These are phyloP conservation scores for Sebastes variabilis DNA, from an alignment of 2,797 vertebrate species.

Conservation along the genomic window DNA sequence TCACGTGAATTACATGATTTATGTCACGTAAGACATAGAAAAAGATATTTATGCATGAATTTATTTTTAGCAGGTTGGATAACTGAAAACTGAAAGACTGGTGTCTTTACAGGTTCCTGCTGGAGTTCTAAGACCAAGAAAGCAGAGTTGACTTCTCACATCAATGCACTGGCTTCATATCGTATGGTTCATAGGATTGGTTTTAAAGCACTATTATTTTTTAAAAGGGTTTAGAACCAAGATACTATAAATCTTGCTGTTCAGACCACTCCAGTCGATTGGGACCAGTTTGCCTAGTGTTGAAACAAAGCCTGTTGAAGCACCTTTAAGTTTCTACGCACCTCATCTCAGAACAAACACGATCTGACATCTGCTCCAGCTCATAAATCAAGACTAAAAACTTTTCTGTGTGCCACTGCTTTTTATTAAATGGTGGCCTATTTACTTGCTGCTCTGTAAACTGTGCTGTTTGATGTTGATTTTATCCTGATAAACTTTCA, in stretches of 20 bases:
- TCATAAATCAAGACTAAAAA: not conserved
- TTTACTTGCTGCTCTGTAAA: not conserved
- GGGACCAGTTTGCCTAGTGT: not conserved
- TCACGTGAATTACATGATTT: not conserved
- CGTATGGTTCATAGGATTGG: not conserved
- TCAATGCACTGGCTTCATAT: not conserved
- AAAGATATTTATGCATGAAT: not conserved
- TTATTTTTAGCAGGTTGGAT: not conserved
- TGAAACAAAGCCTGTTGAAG: not conserved
- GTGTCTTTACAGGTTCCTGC: not conserved
- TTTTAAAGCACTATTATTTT: not conserved
- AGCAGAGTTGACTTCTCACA: not conserved
- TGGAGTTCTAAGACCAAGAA: not conserved
- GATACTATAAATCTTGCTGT: slow-evolving; percentile 4
- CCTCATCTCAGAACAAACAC: not conserved
- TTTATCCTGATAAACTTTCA: not conserved
- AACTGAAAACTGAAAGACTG: not conserved
- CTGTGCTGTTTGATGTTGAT: not conserved
- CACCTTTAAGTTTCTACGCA: not conserved
- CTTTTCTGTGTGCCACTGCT: not conserved
- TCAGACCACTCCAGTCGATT: not conserved
- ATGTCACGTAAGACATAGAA: not conserved
- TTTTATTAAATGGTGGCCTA: not conserved
- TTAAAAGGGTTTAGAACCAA: not conserved
- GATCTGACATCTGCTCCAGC: not conserved